phyloP scores from a whole-genome alignment of 2,888 invertebrate genomes.

The Thera britannica region DNA sequence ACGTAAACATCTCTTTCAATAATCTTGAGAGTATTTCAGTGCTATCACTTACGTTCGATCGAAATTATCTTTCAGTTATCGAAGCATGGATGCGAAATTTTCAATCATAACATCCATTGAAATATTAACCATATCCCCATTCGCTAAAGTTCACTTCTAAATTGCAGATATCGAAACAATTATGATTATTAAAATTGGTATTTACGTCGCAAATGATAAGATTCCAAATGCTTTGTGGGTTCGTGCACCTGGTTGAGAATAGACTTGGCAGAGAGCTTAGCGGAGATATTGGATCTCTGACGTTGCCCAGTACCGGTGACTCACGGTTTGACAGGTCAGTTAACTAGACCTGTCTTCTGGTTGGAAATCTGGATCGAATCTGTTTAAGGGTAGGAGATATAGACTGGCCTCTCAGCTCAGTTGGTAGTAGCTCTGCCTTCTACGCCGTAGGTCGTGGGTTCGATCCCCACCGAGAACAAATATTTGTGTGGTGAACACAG shows the following conservation, averaged over 20 bases:
- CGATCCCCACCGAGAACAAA: no score
- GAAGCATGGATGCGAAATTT: constrained; percentile 40
- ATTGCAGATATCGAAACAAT: neutral
- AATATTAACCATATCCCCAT: constrained; percentile 7
- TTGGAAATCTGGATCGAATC: constrained; percentile 27
- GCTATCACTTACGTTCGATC: constrained; percentile 49
- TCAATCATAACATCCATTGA: neutral
- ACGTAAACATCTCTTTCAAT: neutral
- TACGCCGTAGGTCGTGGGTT: no score
- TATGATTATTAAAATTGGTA: constrained; percentile 36
- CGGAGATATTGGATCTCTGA: constrained; percentile 65
- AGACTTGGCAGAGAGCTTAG: constrained; percentile 70
- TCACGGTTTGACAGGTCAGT: constrained; percentile 62
- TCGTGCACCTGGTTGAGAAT: constrained; percentile 58
- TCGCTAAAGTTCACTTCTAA: constrained; percentile 15
- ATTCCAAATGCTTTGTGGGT: constrained; percentile 39
- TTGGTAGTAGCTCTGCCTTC: no score
- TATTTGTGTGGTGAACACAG: no score
- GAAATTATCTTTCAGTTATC: constrained; percentile 52
- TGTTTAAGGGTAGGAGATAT: no score
- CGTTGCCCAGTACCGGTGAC: constrained; percentile 57
- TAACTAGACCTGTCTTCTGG: constrained; percentile 51
- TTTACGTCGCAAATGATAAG: constrained; percentile 35
- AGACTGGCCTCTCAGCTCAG: no score
- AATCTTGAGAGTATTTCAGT: constrained; percentile 46